Evolutionary conservation across 1,140 invertebrate genomes (phyloP), one percentile per base, ranked within the genome.

Genomic region (Drosophila subpulchrella): DNA sequence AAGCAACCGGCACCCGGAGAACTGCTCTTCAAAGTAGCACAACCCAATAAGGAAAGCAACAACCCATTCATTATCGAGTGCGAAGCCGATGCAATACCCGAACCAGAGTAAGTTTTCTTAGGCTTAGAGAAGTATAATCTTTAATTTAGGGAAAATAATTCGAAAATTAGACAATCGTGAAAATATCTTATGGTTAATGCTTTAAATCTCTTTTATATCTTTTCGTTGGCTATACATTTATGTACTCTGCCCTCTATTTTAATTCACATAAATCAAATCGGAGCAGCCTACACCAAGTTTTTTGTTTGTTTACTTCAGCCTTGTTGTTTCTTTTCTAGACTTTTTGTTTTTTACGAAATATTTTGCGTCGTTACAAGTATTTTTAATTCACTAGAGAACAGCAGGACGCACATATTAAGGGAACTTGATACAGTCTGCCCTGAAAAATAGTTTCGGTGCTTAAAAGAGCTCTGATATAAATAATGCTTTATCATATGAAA

Each of bases 1-100:
- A 98, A 98, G 93, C 97, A 98, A 93, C 97, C 97, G 32, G 96
- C 97, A 38, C 95, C 96, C 56, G 97, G 97, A 91, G 97, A 98
- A 93, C 93, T 97, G 74, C 94, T 98, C 44, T 98, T 98, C 93
- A 97, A 98, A 95, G 97, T 98, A 58, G 96, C 96, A 44, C 94
- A 96, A 86, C 94, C 94, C 75, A 93, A 94, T 42, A 96, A 95
- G 78, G 97, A 98, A 94, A 97, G 96, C 92, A 97, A 98, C 92
- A 98, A 97, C 93, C 97, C 97, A 47, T 98, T 98, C 93, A 95
- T 97, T 70, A 97, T 98, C 75, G 97, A 98, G 93, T 98, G 98
- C 90, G 97, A 98, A 93, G 97, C 98, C 13, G 96, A 97, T 93
- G 97, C 97, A 80, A 97, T 98, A 93, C 98, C 97, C 17, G 95